phyloP scores from a whole-genome alignment of 2,113 vertebrate species.

The Numida meleagris region DNA sequence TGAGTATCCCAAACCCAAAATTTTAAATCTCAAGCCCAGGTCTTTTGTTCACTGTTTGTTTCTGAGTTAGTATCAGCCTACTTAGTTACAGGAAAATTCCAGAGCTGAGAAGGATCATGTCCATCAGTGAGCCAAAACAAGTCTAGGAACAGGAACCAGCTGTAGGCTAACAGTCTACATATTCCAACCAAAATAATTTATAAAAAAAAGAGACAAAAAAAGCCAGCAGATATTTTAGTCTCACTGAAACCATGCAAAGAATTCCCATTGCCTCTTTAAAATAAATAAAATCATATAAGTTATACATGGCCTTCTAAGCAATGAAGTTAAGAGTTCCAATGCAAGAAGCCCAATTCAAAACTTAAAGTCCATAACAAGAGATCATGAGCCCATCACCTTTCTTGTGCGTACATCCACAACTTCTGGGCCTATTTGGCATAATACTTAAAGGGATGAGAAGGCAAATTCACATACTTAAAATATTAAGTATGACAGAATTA shows the following conservation, averaged over 20 bases:
- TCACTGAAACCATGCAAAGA: constrained; percentile 34
- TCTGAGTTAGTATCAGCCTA: background rate
- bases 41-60: background rate
- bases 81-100: background rate
- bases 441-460: background rate
- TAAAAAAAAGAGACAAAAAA: background rate
- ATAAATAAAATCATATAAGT: constrained; percentile 39
- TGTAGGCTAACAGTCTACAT: background rate
- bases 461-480: background rate
- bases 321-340: constrained; percentile 3
- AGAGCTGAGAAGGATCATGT: constrained; percentile 9
- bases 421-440: background rate
- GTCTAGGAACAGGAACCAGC: background rate
- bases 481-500: background rate
- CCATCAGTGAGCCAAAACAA: background rate
- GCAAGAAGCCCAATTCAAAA: background rate
- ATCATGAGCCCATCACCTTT: background rate
- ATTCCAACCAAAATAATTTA: background rate
- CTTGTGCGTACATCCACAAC: background rate
- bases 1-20: background rate
- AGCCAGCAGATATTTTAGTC: background rate
- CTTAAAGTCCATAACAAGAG: background rate
- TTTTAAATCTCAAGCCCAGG: background rate
- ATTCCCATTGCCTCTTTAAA: constrained; percentile 40
- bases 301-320: background rate